Base-by-base conservation (phyloP, 2,113 vertebrate species). In the Geococcyx californianus region DNA sequence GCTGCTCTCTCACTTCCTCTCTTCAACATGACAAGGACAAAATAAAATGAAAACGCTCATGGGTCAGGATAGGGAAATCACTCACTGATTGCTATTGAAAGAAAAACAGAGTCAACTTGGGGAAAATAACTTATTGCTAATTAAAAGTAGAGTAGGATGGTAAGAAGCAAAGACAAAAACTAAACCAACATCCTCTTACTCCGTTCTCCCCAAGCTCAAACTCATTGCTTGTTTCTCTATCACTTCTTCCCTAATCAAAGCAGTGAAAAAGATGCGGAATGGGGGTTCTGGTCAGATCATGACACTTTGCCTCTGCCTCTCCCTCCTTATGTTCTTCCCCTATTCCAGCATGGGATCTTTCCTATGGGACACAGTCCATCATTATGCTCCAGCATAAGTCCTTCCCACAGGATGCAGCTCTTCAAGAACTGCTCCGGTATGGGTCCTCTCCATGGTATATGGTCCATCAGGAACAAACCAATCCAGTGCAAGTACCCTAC, bases 251-350 rank as follows among this genome's bases (percentile, higher is more conserved):
- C 8, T 67, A 44, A 58, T 16, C 8, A 0, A 2, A 78, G 17
- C 17, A 59, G 8, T 11, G 13, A 80, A 16, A 2, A 12, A 2
- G 10, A 74, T 36, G 36, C 69, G 13, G 45, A 92, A 40, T 20
- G 18, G 3, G 3, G 2, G 3, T 7, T 64, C 3, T 16, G 11
- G 34, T 23, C 68, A 40, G 45, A 16, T 75, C 10, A 18, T 5
- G 4, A 19, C 29, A n/a, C 6, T 38, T 83, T 0, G 0, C 26
- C 6, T 87, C 33, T 42, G 1, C 4, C 18, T 60, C 6, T 70
- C 16, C 40, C 13, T 42, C 40, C 40, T 42, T 42, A 42, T 42
- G 40, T 42, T 42, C 40, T 42, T 42, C 40, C 13, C 40, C 40
- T 42, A 13, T 13, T 42, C 33, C 28, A 36, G 12, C 2, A 3